Conservation (phyloP, 1,140 invertebrate species). For the Drosophila ironensis region DNA sequence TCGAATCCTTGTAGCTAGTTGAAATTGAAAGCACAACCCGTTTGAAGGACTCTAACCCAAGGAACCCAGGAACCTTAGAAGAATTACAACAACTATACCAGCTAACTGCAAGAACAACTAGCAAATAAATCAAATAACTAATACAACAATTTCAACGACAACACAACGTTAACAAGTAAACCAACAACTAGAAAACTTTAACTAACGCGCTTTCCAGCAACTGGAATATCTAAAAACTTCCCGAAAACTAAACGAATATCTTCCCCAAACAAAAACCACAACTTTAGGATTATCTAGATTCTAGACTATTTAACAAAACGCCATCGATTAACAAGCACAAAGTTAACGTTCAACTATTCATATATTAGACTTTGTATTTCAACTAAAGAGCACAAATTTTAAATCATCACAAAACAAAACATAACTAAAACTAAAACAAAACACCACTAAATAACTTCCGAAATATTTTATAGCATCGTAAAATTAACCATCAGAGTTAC, state of each 20-base stretch:
- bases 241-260: neutral
- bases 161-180: neutral
- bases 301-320: neutral
- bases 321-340: neutral
- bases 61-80: constrained; percentile 13
- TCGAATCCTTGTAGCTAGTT: constrained; percentile 53
- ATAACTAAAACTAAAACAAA: neutral
- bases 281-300: neutral
- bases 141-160: neutral
- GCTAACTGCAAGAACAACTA: neutral
- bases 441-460: neutral
- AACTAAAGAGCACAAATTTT: neutral
- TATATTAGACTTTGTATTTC: neutral
- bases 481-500: too few relatives aligned
- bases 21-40: constrained; percentile 24
- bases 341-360: neutral
- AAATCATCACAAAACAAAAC: constrained; percentile 1
- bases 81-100: constrained; percentile 4
- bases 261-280: neutral
- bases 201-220: neutral
- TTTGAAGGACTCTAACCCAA: too few relatives aligned
- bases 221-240: neutral
- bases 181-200: neutral
- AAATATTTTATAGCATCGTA: neutral
- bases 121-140: neutral